Conservation (phyloP, 2,113 vertebrate species). For the Canis aureus region DNA sequence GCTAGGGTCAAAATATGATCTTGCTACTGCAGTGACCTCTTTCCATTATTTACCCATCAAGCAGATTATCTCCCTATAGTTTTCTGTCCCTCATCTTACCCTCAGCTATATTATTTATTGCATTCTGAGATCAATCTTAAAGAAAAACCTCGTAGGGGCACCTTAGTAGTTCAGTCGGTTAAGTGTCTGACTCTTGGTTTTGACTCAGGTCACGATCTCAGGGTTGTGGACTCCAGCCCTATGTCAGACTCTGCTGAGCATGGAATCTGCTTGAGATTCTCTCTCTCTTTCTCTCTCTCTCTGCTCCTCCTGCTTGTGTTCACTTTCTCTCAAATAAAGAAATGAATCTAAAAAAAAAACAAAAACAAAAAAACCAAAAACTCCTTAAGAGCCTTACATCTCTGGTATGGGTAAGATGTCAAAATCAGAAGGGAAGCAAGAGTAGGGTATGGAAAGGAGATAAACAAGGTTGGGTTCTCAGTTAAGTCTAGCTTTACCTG, state of each 20-base stretch:
- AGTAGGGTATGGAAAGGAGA: background rate
- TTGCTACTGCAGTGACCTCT: background rate
- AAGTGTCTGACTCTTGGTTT: background rate
- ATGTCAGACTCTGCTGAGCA: background rate
- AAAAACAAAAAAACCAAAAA: background rate
- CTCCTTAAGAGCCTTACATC: background rate
- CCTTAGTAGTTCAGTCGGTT: background rate
- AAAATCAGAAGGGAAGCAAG: background rate
- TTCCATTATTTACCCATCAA: background rate
- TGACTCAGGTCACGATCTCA: background rate
- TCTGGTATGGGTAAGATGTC: background rate
- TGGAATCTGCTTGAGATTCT: background rate
- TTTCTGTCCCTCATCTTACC: background rate
- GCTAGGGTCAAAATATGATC: background rate
- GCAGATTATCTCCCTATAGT: background rate
- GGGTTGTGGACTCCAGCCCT: background rate
- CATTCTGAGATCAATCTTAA: background rate
- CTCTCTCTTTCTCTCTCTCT: background rate
- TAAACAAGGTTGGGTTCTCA: background rate
- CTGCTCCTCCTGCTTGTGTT: background rate
- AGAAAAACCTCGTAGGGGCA: background rate
- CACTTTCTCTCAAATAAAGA: background rate
- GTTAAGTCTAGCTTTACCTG: background rate
- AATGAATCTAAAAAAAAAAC: background rate
- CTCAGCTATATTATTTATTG: background rate